phyloP scores from a whole-genome alignment of 1,140 invertebrate genomes.

The Papilio dardanus region DNA sequence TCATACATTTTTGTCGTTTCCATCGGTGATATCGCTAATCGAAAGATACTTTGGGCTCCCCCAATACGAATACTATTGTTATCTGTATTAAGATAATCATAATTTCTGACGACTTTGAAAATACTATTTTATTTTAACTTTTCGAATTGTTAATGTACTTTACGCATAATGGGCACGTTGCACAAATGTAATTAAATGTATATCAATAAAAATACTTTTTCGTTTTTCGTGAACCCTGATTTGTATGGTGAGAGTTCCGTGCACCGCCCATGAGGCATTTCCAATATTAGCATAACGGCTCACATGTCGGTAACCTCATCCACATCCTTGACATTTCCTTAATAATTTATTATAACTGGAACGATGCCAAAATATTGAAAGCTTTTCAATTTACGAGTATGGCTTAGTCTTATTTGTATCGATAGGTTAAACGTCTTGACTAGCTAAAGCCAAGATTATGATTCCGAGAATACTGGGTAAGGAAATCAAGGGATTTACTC shows the following conservation, averaged over 20 bases:
- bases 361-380: conserved; percentile 8
- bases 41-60: no score
- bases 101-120: no score
- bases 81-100: no score
- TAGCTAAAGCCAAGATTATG: neutral
- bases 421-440: neutral
- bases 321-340: neutral
- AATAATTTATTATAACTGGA: neutral
- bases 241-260: no score
- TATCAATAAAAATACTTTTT: neutral
- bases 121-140: no score
- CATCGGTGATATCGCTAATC: no score
- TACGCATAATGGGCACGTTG: no score
- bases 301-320: neutral
- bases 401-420: neutral
- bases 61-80: no score
- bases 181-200: no score
- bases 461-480: neutral
- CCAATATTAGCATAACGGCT: neutral
- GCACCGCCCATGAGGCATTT: neutral
- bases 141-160: no score
- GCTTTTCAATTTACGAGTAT: neutral
- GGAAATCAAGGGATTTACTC: no score
- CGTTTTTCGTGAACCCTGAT: neutral
- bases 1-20: no score